phyloP scores from a whole-genome alignment of 2,113 vertebrate species.

The Narcine bancroftii region DNA sequence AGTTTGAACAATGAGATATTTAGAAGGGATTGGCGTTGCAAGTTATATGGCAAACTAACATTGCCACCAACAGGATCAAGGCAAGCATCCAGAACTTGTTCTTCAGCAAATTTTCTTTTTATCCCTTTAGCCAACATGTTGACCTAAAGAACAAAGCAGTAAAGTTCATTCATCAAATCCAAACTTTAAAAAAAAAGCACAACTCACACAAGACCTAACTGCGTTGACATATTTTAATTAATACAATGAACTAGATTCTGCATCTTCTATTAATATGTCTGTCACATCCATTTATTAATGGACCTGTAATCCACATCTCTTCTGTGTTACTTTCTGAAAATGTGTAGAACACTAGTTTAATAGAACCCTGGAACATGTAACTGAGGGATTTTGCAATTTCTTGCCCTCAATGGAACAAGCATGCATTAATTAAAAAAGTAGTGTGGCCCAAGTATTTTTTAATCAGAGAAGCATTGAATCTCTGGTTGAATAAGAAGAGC shows the following conservation, averaged over 20 bases:
- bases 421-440: not conserved
- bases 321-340: too few relatives aligned
- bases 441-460: not conserved
- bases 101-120: slow-evolving; percentile 78
- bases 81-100: slow-evolving; percentile 61
- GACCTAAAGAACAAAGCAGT: slow-evolving; percentile 19
- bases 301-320: not conserved
- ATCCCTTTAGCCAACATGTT: slow-evolving; percentile 82
- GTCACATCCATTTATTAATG: not conserved
- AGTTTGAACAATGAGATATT: slow-evolving; percentile 98
- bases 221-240: not conserved
- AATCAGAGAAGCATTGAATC: not conserved
- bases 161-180: slow-evolving; percentile 1
- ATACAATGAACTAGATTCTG: not conserved
- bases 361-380: too few relatives aligned
- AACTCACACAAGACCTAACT: not conserved
- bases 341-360: too few relatives aligned
- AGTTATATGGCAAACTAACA: slow-evolving; percentile 67
- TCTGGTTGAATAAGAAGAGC: not conserved
- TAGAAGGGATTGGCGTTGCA: slow-evolving; percentile 87
- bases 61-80: slow-evolving; percentile 50
- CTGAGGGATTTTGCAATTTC: too few relatives aligned
- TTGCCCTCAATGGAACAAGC: too few relatives aligned
- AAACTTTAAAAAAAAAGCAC: not conserved
- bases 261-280: not conserved